phyloP scores from a whole-genome alignment of 2,797 vertebrate species.

The Buceros bicornis region DNA sequence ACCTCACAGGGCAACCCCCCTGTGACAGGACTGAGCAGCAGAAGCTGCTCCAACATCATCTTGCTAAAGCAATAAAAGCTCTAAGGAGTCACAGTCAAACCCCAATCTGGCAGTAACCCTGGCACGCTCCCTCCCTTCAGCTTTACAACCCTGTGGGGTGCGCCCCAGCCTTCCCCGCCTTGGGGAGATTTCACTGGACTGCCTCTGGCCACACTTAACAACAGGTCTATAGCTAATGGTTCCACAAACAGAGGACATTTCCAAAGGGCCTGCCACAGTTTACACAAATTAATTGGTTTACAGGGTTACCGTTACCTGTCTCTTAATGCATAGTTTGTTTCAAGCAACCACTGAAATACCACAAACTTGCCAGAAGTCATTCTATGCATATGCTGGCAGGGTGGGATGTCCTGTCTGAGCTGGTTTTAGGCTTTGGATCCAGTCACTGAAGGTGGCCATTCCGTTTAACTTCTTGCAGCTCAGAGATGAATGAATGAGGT shows the following conservation, averaged over 20 bases:
- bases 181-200: fast-evolving
- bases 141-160: neutral
- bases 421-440: neutral
- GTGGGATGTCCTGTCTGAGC: fast-evolving
- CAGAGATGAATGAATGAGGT: neutral
- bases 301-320: neutral
- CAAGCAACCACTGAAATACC: neutral
- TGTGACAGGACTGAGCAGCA: neutral
- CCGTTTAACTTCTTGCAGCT: neutral
- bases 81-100: neutral
- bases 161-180: neutral
- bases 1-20: neutral
- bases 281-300: neutral
- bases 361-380: neutral
- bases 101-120: neutral
- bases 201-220: neutral
- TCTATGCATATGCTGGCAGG: fast-evolving
- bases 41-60: neutral
- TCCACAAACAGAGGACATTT: neutral
- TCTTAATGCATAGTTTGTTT: neutral
- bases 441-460: fast-evolving
- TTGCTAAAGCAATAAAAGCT: neutral
- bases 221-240: neutral
- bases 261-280: neutral
- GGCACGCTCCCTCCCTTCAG: neutral